A percentile compares a stretch with the other conserved stretches of the same genome.
These are phyloP conservation scores for Cloeon dipterum DNA, from an alignment of 2,888 invertebrate genomes.

Conservation along the genomic window DNA sequence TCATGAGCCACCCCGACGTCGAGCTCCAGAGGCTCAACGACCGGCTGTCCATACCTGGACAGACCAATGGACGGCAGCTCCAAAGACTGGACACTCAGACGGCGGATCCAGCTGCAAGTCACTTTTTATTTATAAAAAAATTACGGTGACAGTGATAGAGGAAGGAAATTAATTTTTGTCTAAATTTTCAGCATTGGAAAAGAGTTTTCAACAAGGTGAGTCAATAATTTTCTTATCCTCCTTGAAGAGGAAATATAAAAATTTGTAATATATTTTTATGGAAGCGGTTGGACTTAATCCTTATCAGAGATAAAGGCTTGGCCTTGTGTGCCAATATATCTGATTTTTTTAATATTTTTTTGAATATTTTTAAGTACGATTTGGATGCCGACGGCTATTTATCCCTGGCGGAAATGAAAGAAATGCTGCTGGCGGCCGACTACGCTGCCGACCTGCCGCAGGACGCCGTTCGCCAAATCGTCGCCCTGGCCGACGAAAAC, in stretches of 20 bases:
- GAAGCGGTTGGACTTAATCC: too few species aligned
- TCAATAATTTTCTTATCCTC: neutral
- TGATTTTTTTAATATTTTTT: neutral
- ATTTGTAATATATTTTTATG: neutral
- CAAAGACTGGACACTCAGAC: too few species aligned
- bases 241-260: too few species aligned
- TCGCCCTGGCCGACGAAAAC: slow-evolving; percentile 17
- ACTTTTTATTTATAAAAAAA: too few species aligned
- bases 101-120: too few species aligned
- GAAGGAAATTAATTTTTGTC: slow-evolving; percentile 7
- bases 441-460: slow-evolving; percentile 12
- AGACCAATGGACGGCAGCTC: too few species aligned
- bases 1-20: too few species aligned
- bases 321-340: neutral
- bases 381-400: slow-evolving; percentile 7
- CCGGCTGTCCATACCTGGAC: too few species aligned
- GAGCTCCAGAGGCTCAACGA: too few species aligned
- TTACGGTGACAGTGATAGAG: too few species aligned
- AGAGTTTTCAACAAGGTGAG: slow-evolving; percentile 28
- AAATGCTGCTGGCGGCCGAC: slow-evolving; percentile 7
- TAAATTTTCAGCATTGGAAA: slow-evolving; percentile 28
- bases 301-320: neutral
- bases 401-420: slow-evolving; percentile 6
- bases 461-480: slow-evolving; percentile 12
- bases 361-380: slow-evolving; percentile 6